A percentile compares a stretch with the other conserved stretches of the same genome.
These are phyloP conservation scores for Homarus americanus DNA, from an alignment of 1,140 invertebrate species.

Conservation along the genomic window DNA sequence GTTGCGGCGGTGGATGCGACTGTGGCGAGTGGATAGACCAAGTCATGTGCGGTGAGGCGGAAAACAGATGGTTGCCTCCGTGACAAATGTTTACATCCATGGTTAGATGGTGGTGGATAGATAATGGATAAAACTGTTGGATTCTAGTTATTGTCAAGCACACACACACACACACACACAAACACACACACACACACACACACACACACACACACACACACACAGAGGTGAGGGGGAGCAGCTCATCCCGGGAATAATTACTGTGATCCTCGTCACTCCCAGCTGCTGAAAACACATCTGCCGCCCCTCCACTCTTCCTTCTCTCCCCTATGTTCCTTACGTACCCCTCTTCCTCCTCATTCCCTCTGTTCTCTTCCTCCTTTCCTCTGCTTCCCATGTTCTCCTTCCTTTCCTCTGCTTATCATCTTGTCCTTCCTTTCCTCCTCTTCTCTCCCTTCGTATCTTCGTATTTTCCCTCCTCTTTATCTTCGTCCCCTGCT, in stretches of 20 bases:
- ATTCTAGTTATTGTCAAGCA: too few relatives aligned
- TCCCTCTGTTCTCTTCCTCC: not conserved
- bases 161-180: too few relatives aligned
- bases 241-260: not conserved
- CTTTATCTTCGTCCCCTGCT: not conserved
- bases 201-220: not conserved
- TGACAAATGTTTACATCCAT: constrained; percentile 6
- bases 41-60: not conserved
- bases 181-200: too few relatives aligned
- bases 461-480: too few relatives aligned
- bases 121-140: not conserved
- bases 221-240: not conserved
- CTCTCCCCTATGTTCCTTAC: not conserved
- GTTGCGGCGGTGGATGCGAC: not conserved
- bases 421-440: not conserved
- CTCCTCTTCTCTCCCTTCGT: not conserved
- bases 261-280: not conserved
- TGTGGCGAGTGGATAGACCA: not conserved
- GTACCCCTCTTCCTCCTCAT: not conserved
- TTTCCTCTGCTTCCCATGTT: not conserved
- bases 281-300: not conserved
- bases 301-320: too few relatives aligned
- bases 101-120: not conserved
- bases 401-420: not conserved
- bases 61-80: not conserved